These are phyloP conservation scores for Chelonus insularis DNA, from an alignment of 1,140 invertebrate genomes.

Conservation along the genomic window DNA sequence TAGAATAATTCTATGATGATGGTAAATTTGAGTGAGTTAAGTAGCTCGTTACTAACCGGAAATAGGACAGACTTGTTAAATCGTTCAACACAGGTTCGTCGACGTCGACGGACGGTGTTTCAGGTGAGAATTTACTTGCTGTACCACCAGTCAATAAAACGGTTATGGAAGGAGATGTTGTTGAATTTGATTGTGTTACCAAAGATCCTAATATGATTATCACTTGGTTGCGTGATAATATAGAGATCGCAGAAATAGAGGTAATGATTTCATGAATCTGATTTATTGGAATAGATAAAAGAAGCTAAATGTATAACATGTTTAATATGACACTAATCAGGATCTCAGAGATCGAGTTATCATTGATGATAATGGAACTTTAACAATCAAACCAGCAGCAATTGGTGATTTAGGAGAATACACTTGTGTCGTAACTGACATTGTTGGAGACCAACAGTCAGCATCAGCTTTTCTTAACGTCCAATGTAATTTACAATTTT, in stretches of 20 bases:
- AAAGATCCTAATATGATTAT: constrained; percentile 67
- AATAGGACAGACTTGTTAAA: constrained; percentile 56
- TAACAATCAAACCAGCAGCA: constrained; percentile 73
- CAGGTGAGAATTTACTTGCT: constrained; percentile 83
- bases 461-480: constrained; percentile 91
- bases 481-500: constrained; percentile 74
- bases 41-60: constrained; percentile 50
- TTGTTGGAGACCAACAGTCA: constrained; percentile 78
- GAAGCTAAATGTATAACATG: too few species aligned
- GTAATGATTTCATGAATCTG: too few species aligned
- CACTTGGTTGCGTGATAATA: constrained; percentile 72
- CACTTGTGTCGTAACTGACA: constrained; percentile 82
- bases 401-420: constrained; percentile 88
- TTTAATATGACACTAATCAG: too few species aligned
- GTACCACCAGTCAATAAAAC: constrained; percentile 88
- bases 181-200: constrained; percentile 79
- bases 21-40: background rate
- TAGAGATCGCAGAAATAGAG: constrained; percentile 63
- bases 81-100: constrained; percentile 58
- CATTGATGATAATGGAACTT: constrained; percentile 70
- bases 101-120: constrained; percentile 55
- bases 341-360: constrained; percentile 68
- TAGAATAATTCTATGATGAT: background rate
- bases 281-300: too few species aligned
- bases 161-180: constrained; percentile 80